phyloP scores from a whole-genome alignment of 2,888 invertebrate species.

The Drosophila meridiana region DNA sequence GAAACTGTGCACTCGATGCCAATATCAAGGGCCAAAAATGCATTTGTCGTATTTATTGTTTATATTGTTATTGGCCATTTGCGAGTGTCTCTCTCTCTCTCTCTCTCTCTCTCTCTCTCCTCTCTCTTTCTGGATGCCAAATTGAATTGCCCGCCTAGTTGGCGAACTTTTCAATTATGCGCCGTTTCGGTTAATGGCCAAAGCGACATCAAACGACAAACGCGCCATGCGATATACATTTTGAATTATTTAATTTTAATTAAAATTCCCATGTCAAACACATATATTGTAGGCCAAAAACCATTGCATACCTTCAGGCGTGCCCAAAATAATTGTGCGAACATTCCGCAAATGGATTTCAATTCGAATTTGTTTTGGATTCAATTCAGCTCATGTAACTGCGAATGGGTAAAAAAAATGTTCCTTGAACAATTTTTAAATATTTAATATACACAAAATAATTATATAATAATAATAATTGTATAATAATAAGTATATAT shows the following conservation, averaged over 20 bases:
- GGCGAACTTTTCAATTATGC: conserved; percentile 66
- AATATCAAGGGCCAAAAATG: conserved; percentile 26
- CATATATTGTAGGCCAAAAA: conserved; percentile 18
- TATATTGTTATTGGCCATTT: conserved; percentile 62
- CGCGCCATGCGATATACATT: conserved; percentile 49
- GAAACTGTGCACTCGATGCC: conserved; percentile 6
- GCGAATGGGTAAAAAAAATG: background rate
- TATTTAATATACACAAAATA: background rate
- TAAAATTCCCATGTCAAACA: conserved; percentile 47
- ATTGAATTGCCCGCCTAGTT: conserved; percentile 63
- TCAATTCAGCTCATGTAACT: too few relatives aligned
- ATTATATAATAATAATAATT: too few relatives aligned
- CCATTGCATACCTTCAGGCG: conserved; percentile 43
- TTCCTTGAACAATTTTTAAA: background rate
- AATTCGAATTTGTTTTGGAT: background rate
- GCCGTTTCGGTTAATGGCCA: conserved; percentile 57
- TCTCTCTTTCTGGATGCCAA: conserved; percentile 22
- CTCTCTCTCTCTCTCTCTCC: conserved; percentile 2
- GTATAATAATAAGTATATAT: too few relatives aligned
- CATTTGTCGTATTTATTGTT: conserved; percentile 33
- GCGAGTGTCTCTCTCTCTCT: conserved; percentile 23
- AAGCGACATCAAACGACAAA: conserved; percentile 36
- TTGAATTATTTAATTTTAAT: conserved; percentile 75
- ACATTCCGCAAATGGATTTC: background rate
- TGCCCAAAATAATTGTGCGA: background rate